Conservation (phyloP, 2,797 vertebrate species). For the Rhinophrynus dorsalis region DNA sequence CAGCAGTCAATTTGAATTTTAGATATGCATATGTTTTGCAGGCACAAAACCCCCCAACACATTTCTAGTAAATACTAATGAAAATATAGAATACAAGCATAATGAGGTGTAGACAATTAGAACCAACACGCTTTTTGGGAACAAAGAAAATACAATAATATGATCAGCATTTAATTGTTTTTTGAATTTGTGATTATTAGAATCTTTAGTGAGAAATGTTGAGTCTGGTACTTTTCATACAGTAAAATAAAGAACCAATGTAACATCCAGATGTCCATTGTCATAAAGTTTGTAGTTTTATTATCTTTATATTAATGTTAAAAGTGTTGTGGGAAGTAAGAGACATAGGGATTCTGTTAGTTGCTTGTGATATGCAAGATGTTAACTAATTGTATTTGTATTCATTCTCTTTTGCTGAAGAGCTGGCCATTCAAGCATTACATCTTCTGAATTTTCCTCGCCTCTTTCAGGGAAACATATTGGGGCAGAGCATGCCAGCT, state of each 20-base stretch:
- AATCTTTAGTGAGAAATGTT: neutral
- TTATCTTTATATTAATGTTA: neutral
- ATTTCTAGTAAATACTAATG: slow-evolving; percentile 58
- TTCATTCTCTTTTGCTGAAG: slow-evolving; percentile 85
- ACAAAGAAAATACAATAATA: neutral
- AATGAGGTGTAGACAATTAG: neutral
- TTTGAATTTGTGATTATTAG: neutral
- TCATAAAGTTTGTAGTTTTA: slow-evolving; percentile 18
- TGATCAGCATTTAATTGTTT: neutral
- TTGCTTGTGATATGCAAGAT: slow-evolving; percentile 78
- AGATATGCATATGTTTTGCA: slow-evolving; percentile 64
- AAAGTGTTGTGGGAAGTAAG: neutral
- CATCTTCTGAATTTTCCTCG: slow-evolving; percentile 96
- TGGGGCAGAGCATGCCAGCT: slow-evolving; percentile 98
- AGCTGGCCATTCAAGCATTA: slow-evolving; percentile 87
- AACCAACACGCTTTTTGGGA: neutral
- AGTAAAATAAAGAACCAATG: neutral
- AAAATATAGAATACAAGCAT: slow-evolving; percentile 36
- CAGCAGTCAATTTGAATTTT: slow-evolving; percentile 74
- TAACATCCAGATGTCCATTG: slow-evolving; percentile 2
- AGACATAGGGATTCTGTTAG: slow-evolving; percentile 43
- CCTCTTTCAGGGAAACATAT: slow-evolving; percentile 99
- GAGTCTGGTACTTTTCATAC: neutral
- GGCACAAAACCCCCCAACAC: neutral
- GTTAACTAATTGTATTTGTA: slow-evolving; percentile 92